These are phyloP conservation scores for Palythoa heliodiscus DNA, from an alignment of 92 coral and sea anemone species.

Conservation along the genomic window DNA sequence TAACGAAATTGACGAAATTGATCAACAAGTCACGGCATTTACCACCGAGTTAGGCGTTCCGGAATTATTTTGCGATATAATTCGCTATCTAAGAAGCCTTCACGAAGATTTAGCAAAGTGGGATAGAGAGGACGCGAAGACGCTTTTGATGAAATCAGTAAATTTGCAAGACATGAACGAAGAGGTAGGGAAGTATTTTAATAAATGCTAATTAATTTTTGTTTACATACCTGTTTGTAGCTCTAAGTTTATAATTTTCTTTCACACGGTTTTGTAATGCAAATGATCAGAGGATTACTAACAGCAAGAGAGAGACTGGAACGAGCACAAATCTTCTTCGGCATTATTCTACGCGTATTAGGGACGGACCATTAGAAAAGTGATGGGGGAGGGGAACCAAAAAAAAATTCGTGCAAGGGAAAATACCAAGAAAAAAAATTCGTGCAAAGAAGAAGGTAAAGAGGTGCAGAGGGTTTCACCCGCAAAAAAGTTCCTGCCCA, in stretches of 20 bases:
- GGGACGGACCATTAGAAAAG: too few species aligned
- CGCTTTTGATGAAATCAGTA: not conserved
- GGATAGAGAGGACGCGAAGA: constrained; percentile 22
- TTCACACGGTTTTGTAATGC: too few species aligned
- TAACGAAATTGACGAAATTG: not conserved
- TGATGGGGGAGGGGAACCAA: too few species aligned
- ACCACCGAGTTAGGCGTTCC: constrained; percentile 2
- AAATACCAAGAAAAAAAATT: too few species aligned
- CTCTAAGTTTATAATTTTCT: too few species aligned
- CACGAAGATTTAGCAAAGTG: constrained; percentile 22
- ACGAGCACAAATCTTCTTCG: too few species aligned
- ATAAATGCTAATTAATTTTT: not conserved
- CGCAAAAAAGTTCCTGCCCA: too few species aligned
- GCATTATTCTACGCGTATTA: too few species aligned
- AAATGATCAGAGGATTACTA: too few species aligned
- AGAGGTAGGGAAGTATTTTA: not conserved
- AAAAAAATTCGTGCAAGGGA: too few species aligned
- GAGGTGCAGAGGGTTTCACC: too few species aligned
- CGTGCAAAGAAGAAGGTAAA: too few species aligned
- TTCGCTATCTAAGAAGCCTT: constrained; percentile 5
- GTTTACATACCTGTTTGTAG: not conserved
- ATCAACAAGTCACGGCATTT: not conserved
- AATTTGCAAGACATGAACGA: not conserved
- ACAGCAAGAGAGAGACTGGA: not conserved
- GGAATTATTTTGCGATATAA: not conserved